These are phyloP conservation scores for Andrena haemorrhoa DNA, from an alignment of 2,888 invertebrate genomes.

Conservation along the genomic window DNA sequence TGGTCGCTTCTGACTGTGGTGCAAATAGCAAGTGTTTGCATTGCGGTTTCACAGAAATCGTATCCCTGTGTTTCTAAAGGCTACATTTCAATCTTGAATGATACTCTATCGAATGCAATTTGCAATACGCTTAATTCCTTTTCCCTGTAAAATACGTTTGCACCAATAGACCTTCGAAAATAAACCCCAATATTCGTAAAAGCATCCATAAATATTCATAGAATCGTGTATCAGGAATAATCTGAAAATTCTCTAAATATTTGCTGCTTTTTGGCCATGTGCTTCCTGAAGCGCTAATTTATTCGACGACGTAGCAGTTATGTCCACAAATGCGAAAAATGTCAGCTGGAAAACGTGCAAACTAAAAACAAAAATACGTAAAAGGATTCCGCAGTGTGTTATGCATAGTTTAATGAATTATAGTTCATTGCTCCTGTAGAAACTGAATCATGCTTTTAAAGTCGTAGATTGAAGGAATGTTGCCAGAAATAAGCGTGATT, in stretches of 20 bases:
- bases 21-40: conserved; percentile 8
- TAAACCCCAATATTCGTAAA: background rate
- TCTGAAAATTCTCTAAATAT: conserved; percentile 1
- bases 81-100: conserved; percentile 13
- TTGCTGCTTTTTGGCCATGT: background rate
- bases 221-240: background rate
- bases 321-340: conserved; percentile 19
- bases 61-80: background rate
- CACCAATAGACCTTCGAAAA: too few species aligned
- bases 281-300: conserved; percentile 40
- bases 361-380: background rate
- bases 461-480: background rate
- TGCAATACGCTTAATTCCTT: background rate
- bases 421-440: conserved; percentile 3
- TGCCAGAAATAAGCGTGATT: background rate
- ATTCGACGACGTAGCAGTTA: conserved; percentile 21
- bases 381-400: background rate
- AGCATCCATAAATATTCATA: background rate
- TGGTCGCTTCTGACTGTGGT: background rate
- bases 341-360: conserved; percentile 25
- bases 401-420: conserved; percentile 14
- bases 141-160: background rate
- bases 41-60: conserved; percentile 27
- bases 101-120: background rate
- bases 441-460: conserved; percentile 1